These are phyloP conservation scores for Brevipalpus yothersi DNA, from an alignment of 1,140 invertebrate species.

Conservation along the genomic window DNA sequence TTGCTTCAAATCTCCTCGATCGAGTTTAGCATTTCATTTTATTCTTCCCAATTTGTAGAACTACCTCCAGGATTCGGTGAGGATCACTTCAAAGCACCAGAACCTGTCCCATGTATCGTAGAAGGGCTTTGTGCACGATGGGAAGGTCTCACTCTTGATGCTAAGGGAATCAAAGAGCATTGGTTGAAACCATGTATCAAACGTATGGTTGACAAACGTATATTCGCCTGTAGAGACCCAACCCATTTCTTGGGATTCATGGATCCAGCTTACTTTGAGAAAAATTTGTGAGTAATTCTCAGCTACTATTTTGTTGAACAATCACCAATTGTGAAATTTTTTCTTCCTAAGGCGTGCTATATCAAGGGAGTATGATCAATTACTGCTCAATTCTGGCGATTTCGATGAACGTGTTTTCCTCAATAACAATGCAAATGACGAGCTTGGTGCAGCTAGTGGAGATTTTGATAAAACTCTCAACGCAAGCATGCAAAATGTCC, in stretches of 20 bases:
- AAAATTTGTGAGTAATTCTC: constrained; percentile 2
- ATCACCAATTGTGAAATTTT: constrained; percentile 18
- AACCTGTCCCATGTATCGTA: constrained; percentile 49
- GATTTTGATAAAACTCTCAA: constrained; percentile 9
- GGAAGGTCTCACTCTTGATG: constrained; percentile 52
- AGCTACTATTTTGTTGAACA: constrained; percentile 34
- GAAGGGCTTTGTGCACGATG: constrained; percentile 53
- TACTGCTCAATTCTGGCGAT: constrained; percentile 68
- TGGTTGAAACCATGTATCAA: constrained; percentile 52
- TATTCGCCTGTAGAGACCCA: constrained; percentile 16
- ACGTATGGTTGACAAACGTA: constrained; percentile 49
- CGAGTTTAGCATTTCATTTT: not conserved
- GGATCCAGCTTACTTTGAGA: constrained; percentile 1
- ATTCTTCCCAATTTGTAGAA: constrained; percentile 24
- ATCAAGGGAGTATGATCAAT: constrained; percentile 67
- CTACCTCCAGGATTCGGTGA: constrained; percentile 41
- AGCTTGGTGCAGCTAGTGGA: constrained; percentile 35
- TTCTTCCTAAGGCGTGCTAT: constrained; percentile 41
- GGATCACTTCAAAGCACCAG: constrained; percentile 31
- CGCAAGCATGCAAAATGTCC: constrained; percentile 16
- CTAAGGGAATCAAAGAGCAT: constrained; percentile 68
- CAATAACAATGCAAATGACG: constrained; percentile 36
- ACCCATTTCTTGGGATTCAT: constrained; percentile 4
- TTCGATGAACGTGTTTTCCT: constrained; percentile 86
- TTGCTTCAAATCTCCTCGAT: not conserved